A percentile compares a stretch with the other conserved stretches of the same genome.
Evolutionary conservation across 2,797 vertebrate genomes (phyloP).

Genomic region (Telmatherina bonti): DNA sequence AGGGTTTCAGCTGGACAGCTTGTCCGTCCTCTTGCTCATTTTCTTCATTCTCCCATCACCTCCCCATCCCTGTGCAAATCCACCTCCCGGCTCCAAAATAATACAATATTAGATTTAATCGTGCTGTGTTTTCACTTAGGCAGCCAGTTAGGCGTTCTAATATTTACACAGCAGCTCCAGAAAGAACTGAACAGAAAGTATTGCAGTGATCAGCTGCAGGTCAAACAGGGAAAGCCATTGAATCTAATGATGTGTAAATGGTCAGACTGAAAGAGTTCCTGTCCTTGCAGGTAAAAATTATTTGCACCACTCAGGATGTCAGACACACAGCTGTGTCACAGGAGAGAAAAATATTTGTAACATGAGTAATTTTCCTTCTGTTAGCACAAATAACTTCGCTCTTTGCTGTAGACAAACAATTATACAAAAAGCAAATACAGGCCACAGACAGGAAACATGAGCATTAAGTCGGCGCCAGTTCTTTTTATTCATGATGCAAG

Average conservation of each 20-base stretch:
- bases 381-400: conserved; percentile 43
- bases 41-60: conserved; percentile 1
- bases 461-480: conserved; percentile 16
- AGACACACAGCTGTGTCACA: conserved; percentile 32
- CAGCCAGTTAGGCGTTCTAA: conserved; percentile 41
- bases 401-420: conserved; percentile 55
- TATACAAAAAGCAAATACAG: conserved; percentile 44
- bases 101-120: conserved; percentile 67
- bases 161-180: conserved; percentile 54
- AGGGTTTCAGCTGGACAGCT: conserved; percentile 34
- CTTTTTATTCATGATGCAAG: conserved; percentile 32
- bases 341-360: conserved; percentile 32
- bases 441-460: conserved; percentile 45
- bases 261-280: conserved; percentile 28
- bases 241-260: conserved; percentile 56
- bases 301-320: conserved; percentile 43
- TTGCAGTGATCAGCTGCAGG: conserved; percentile 42
- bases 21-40: conserved; percentile 11
- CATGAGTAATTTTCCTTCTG: conserved; percentile 40
- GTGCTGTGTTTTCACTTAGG: conserved; percentile 38
- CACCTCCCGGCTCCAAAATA: conserved; percentile 52
- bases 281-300: conserved; percentile 63
- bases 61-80: conserved; percentile 27
- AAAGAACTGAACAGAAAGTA: conserved; percentile 44
- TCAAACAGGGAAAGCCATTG: conserved; percentile 56